Evolutionary conservation across 2,113 vertebrate genomes (phyloP).

Genomic region (Sapayoa aenigma): DNA sequence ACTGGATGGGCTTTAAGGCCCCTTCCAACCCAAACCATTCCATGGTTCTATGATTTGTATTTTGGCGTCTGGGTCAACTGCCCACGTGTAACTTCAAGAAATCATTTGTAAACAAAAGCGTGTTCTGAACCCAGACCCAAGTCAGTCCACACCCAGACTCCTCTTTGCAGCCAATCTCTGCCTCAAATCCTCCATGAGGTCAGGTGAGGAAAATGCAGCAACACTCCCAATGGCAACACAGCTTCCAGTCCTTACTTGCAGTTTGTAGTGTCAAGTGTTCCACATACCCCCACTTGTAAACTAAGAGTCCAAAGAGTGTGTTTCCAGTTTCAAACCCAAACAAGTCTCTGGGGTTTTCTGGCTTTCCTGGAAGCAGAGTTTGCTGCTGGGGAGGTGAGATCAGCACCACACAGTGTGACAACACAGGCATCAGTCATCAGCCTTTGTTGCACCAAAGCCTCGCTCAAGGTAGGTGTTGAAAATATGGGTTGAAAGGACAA

Average conservation of each 20-base stretch:
- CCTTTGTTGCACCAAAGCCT: slow-evolving; percentile 77
- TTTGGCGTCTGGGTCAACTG: neutral
- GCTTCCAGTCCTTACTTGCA: neutral
- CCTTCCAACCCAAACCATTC: neutral
- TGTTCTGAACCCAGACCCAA: neutral
- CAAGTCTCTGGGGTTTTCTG: neutral
- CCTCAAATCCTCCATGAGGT: neutral
- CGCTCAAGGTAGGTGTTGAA: slow-evolving; percentile 81
- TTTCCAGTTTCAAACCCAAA: slow-evolving; percentile 30
- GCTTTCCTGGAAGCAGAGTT: neutral
- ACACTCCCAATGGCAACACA: neutral
- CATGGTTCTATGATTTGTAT: neutral
- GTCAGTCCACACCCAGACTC: fast-evolving
- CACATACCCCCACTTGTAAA: neutral
- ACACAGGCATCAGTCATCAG: slow-evolving; percentile 74
- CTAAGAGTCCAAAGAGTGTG: neutral
- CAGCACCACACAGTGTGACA: slow-evolving; percentile 72
- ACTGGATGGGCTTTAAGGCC: neutral
- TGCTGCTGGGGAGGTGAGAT: slow-evolving; percentile 37
- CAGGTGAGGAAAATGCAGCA: neutral
- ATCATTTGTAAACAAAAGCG: neutral
- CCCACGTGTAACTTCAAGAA: neutral
- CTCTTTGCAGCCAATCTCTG: neutral
- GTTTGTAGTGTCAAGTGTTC: neutral
- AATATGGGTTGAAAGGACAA: slow-evolving; percentile 81